Evolutionary conservation across 2,797 vertebrate species (phyloP).

Genomic region (Smutsia gigantea): DNA sequence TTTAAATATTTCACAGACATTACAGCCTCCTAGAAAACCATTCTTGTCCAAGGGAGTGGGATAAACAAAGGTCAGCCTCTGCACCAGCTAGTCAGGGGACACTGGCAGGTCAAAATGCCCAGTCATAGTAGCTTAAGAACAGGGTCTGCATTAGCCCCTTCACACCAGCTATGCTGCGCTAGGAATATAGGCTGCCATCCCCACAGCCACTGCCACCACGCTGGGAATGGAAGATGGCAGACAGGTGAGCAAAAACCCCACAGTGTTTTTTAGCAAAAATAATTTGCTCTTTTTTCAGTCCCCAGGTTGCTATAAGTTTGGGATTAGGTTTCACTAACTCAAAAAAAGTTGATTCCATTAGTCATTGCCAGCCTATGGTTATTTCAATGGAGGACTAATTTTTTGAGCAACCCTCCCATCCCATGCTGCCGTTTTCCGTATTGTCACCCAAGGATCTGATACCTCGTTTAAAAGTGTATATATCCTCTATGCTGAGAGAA

Average conservation of each 20-base stretch:
- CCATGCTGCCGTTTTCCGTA: neutral
- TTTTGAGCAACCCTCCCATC: neutral
- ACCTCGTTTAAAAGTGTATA: neutral
- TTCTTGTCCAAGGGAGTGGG: too few relatives aligned
- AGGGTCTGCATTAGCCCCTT: neutral
- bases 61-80: too few relatives aligned
- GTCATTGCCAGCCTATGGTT: neutral
- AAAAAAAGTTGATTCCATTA: accelerated
- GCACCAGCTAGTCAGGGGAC: neutral
- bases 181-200: too few relatives aligned
- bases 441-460: neutral
- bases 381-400: neutral
- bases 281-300: neutral
- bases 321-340: neutral
- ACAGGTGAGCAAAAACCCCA: neutral
- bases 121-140: neutral
- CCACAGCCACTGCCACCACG: accelerated
- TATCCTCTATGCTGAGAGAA: neutral
- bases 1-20: neutral
- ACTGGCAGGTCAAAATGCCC: neutral
- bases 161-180: neutral
- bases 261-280: neutral
- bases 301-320: neutral
- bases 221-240: neutral
- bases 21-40: neutral